Evolutionary conservation across 2,888 invertebrate genomes (phyloP), one percentile per base, ranked within the genome.

Genomic region (Chalcosyrphus nemorum): DNA sequence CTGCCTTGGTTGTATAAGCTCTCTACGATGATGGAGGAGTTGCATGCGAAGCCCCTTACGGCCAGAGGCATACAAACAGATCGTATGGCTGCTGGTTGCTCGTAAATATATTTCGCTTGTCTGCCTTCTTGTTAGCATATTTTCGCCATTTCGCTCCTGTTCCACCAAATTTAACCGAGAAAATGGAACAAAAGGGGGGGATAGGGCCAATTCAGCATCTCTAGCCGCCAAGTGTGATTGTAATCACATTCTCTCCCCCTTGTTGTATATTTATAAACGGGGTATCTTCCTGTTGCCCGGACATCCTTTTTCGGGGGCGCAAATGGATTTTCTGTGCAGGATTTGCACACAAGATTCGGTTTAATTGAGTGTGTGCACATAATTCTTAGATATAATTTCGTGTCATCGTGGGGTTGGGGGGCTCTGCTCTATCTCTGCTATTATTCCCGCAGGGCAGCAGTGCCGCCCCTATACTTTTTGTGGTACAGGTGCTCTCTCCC

Each of bases 341-440:
- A 70, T 75, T 65, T 63, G 38, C 63, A 63, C 70, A 80, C 57
- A 74, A 72, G 41, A 84, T 80, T 80, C 72, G 68, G 80, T 86
- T 86, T 76, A 86, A 86, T 86, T 86, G 86, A 86, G 80, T 86
- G 86, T 86, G 72, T 86, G 59, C 74, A 84, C 84, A 84, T 84
- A 84, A 84, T 80, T 84, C 59, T 65, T 59, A 70, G 70, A 84
- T 80, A 75, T 65, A 80, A 80, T 75, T 70, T 59, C 43, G 66
- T 47, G 54, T 66, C 47, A 35, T 63, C 65, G 61, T 15, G 52
- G 9, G 21, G n/a, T 9, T 9, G 11, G 11, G 2, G 35, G 35
- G 35, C 29, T 29, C 2, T 75, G 47, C 57, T n/a, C n/a, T n/a
- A n/a, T n/a, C n/a, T n/a, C 38, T 9, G 43, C 32, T 21, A 45